phyloP scores from a whole-genome alignment of 1,140 invertebrate genomes.

The Drosophila burlai region DNA sequence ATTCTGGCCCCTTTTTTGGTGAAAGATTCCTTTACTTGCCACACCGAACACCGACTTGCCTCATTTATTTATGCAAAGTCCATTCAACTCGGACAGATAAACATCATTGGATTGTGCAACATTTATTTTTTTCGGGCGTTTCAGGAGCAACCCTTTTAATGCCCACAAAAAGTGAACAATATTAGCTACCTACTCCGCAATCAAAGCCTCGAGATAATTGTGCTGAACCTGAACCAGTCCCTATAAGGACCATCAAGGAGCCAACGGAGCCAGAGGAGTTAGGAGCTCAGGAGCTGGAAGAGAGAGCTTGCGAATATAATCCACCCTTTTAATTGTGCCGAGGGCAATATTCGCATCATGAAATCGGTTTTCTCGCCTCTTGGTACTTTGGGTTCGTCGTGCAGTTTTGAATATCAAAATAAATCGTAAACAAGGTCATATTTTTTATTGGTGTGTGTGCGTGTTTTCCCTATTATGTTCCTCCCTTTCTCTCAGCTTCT shows the following conservation, averaged over 20 bases:
- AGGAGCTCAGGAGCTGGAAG: constrained; percentile 13
- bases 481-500: constrained; percentile 35
- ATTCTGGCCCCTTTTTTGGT: neutral
- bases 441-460: constrained; percentile 59
- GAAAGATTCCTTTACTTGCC: constrained; percentile 21
- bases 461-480: constrained; percentile 20
- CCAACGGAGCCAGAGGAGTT: neutral
- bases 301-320: constrained; percentile 32
- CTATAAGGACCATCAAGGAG: constrained; percentile 19
- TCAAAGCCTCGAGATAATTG: constrained; percentile 69
- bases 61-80: constrained; percentile 48
- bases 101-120: constrained; percentile 33
- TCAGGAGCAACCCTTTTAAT: constrained; percentile 29
- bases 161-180: constrained; percentile 20
- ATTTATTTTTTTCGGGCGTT: constrained; percentile 21
- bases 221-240: constrained; percentile 54
- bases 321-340: constrained; percentile 46
- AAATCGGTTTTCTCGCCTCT: constrained; percentile 40
- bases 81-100: constrained; percentile 59
- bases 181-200: constrained; percentile 65
- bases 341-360: constrained; percentile 57
- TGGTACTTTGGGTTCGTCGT: constrained; percentile 36
- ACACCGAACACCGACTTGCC: constrained; percentile 25
- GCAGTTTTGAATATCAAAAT: constrained; percentile 84
- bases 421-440: constrained; percentile 83